Evolutionary conservation across 2,888 invertebrate genomes (phyloP), one percentile per base, ranked within the genome.

Genomic region (Meteorus cinctellus): DNA sequence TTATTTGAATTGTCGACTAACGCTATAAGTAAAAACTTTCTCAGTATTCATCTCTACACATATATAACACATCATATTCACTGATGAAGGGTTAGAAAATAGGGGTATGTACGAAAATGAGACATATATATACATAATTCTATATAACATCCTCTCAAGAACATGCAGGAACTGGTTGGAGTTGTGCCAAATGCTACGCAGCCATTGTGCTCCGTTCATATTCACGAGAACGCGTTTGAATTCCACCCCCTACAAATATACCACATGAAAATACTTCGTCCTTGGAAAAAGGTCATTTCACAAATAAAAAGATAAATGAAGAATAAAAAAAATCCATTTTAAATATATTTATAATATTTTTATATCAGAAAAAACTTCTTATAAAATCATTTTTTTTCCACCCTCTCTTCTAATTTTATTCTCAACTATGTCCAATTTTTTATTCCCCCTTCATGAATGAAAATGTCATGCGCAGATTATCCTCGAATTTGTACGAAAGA

Each of bases 1-100:
- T 79, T 78, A 80, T 78, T 82, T 77, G 79, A 81, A 77, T 80
- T 77, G 71, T 76, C 5, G 48, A 48, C n/a, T 48, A n/a, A 16
- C 10, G 45, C 16, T 74, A 24, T 74, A 45, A 65, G 72, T 77
- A 80, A 81, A 80, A 83, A 81, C 75, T 81, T 82, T 79, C 80
- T 77, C 36, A 34, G 34, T 19, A 45, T 48, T 34, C 60, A 55
- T 19, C 12, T 5, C 16, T n/a, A 48, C 4, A 48, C 4, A 48
- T 48, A 48, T 48, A 48, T 48, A 48, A 34, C 8, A 34, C 8
- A 34, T 34, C 34, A 34, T 34, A 34, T 4, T 8, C 34, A 2
- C n/a, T 48, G n/a, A 48, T 5, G 48, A 16, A n/a, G n/a, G 48
- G 48, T 48, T 48, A 5, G 48, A n/a, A 48, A 48, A 16, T 48